Conservation (phyloP, 2,888 invertebrate genomes). For the Brachylomia viminalis region DNA sequence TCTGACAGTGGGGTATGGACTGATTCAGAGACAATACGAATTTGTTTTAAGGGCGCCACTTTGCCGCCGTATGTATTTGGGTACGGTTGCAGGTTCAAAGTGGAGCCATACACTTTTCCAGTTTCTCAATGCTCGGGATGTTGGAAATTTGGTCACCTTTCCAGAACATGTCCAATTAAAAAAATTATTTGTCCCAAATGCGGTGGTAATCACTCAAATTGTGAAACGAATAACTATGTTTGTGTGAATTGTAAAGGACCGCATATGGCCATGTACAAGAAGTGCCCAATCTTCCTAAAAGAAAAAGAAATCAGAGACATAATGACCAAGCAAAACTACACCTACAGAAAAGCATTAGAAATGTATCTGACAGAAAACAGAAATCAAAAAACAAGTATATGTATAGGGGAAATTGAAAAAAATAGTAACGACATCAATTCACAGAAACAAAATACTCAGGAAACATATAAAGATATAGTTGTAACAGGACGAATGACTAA, state of each 20-base stretch:
- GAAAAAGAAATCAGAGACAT: slow-evolving; percentile 9
- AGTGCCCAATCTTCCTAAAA: slow-evolving; percentile 85
- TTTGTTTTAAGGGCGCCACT: slow-evolving; percentile 30
- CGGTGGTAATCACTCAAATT: slow-evolving; percentile 24
- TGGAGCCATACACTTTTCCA: slow-evolving; percentile 43
- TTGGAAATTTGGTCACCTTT: slow-evolving; percentile 36
- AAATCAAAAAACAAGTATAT: not conserved
- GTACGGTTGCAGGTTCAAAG: slow-evolving; percentile 39
- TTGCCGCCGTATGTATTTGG: slow-evolving; percentile 7
- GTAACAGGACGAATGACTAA: not conserved
- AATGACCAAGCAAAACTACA: not conserved
- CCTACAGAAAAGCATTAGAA: slow-evolving; percentile 12
- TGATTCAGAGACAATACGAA: slow-evolving; percentile 26
- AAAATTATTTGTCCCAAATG: slow-evolving; percentile 35
- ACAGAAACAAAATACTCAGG: not conserved
- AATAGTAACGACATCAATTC: not conserved
- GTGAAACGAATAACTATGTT: slow-evolving; percentile 18
- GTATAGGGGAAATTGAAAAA: not conserved
- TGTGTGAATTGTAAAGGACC: slow-evolving; percentile 40
- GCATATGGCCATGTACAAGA: slow-evolving; percentile 31
- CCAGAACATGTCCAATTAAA: slow-evolving; percentile 12
- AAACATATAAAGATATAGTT: not conserved
- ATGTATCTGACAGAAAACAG: not conserved
- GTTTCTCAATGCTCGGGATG: slow-evolving; percentile 45
- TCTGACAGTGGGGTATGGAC: slow-evolving; percentile 20